phyloP scores from a whole-genome alignment of 2,888 invertebrate species.

The Temnothorax unifasciatus region DNA sequence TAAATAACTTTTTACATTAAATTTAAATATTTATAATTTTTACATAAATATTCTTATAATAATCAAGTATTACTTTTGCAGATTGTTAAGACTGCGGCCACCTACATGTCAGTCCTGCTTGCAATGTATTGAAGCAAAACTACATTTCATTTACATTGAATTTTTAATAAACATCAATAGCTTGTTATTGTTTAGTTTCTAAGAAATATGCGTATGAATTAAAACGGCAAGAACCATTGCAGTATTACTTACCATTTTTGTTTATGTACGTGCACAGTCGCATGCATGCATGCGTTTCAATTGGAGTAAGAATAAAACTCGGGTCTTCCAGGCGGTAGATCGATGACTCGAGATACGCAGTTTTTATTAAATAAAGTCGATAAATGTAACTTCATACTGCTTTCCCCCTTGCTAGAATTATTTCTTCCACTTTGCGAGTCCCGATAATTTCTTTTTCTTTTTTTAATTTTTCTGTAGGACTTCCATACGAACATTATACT shows the following conservation, averaged over 20 bases:
- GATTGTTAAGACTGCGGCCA: conserved; percentile 66
- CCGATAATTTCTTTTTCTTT: background rate
- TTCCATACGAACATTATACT: conserved; percentile 5
- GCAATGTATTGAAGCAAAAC: conserved; percentile 48
- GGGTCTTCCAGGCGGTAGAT: background rate
- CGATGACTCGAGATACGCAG: conserved; percentile 20
- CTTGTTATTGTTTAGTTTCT: too few species aligned
- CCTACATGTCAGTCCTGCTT: conserved; percentile 59
- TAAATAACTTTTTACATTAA: background rate
- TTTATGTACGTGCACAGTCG: too few species aligned
- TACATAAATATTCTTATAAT: background rate
- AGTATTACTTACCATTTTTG: too few species aligned
- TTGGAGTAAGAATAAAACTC: conserved; percentile 18
- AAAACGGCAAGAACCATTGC: too few species aligned
- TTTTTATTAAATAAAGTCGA: conserved; percentile 28
- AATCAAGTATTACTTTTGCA: conserved; percentile 35
- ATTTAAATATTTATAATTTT: background rate
- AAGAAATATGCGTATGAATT: too few species aligned
- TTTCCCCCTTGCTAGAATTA: background rate
- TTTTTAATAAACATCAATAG: too few species aligned
- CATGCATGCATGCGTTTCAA: background rate
- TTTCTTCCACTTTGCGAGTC: background rate
- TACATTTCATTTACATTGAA: too few species aligned
- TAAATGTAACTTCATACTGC: background rate
- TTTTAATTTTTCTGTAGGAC: background rate